Base-by-base conservation (phyloP, 2,888 invertebrate genomes). In the Sarcophaga rosellei region DNA sequence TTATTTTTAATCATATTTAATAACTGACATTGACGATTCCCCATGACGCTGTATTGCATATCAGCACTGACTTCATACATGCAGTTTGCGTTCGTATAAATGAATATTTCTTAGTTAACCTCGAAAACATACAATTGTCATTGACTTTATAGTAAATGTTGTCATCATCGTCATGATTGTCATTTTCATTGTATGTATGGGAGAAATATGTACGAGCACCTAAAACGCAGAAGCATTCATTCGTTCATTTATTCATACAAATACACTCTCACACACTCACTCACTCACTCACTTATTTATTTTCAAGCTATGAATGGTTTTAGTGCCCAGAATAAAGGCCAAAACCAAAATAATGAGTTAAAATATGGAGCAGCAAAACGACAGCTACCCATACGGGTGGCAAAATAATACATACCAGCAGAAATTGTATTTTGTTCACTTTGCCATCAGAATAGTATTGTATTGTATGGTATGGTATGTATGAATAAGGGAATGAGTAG, bases 291-390 rank as follows among this genome's bases (percentile, higher is more conserved):
- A 23, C 44, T 69, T 53, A 69, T 74, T 59, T 57, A 63, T 78
- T 63, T 63, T 73, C 45, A 17, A 74, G 66, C 35, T 62, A 83
- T 83, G 73, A 83, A 78, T 68, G 62, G 61, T n/a, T 74, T 73
- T 73, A 70, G 44, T 74, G 81, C 75, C 63, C 62, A 63, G 78
- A 74, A 74, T 78, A 78, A 83, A 74, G 78, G 77, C 73, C 73
- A 73, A 78, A 77, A 78, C 62, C 78, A 61, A 83, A 83, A 83
- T 73, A 83, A 83, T 83, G 73, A 78, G 78, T 83, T 83, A 69
- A 74, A 63, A 83, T 78, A 83, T 78, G 44, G 78, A 74, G 63
- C 83, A 77, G 53, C 44, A 65, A 8, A 11, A 70, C 45, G 23
- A 17, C 21, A 23, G 74, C 63, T 20, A 69, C 53, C 53, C 61